A percentile compares a stretch with the other conserved stretches of the same genome.
phyloP scores from a whole-genome alignment of 1,140 invertebrate genomes.

The Leucophenga varia region DNA sequence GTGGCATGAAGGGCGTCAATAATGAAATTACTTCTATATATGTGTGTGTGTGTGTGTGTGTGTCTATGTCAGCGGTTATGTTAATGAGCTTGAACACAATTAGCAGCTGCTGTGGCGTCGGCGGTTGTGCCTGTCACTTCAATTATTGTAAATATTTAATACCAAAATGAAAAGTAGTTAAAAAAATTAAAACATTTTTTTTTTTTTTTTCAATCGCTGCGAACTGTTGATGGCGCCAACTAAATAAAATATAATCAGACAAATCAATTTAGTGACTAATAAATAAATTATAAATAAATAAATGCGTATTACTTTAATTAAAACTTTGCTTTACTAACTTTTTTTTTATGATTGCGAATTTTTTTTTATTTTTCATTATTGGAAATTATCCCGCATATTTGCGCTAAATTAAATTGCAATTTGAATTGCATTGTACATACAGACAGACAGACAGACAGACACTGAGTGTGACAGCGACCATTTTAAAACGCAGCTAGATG shows the following conservation, averaged over 20 bases:
- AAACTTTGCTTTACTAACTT: not conserved
- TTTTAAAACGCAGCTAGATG: too few species aligned
- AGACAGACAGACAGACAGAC: slow-evolving; percentile 13
- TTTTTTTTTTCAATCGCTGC: too few species aligned
- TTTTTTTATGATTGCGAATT: too few species aligned
- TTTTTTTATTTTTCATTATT: slow-evolving; percentile 8
- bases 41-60: slow-evolving; percentile 9
- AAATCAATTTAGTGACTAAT: slow-evolving; percentile 23
- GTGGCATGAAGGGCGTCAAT: too few species aligned
- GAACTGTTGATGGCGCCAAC: slow-evolving; percentile 17
- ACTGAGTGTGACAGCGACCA: not conserved
- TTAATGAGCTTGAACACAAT: slow-evolving; percentile 54
- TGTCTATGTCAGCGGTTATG: slow-evolving; percentile 47
- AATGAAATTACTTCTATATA: too few species aligned
- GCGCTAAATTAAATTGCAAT: slow-evolving; percentile 37
- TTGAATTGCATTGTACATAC: slow-evolving; percentile 42
- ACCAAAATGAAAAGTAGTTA: too few species aligned
- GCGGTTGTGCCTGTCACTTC: slow-evolving; percentile 52
- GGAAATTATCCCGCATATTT: slow-evolving; percentile 2
- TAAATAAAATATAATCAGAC: slow-evolving; percentile 49
- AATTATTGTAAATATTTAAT: slow-evolving; percentile 54
- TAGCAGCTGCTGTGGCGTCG: slow-evolving; percentile 45
- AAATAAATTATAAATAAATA: slow-evolving; percentile 22
- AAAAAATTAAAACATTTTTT: too few species aligned
- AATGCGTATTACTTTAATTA: slow-evolving; percentile 6